Evolutionary conservation across 2,888 invertebrate species (phyloP), one percentile per base, ranked within the genome.

Genomic region (Reticulitermes lucifugus): DNA sequence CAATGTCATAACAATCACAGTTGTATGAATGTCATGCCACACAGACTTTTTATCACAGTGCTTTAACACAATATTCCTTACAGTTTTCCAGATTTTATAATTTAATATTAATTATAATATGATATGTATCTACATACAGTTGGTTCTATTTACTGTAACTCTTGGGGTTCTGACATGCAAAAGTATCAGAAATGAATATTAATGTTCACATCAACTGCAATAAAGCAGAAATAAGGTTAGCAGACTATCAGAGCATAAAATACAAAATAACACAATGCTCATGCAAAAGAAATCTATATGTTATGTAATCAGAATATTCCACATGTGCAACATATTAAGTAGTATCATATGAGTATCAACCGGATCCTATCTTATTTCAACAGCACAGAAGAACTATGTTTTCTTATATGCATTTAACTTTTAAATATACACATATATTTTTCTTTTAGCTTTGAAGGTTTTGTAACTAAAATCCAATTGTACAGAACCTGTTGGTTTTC

Each of bases 401-500:
- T 55, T 5, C 14, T 65, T 65, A 65, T 65, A 65, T 65, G 65
- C 65, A 65, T 65, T 65, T 35, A 12, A 46, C 2, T 46, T 25
- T 65, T n/a, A 55, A 18, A 55, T 55, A 55, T 14, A 55, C 14
- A 51, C 14, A n/a, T 60, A 60, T 75, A 43, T 22, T 77, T 46
- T 75, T 46, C 46, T 46, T 46, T 46, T 1, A 73, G 14, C 35
- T 73, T 21, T 18, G 12, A 73, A 73, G 43, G 41, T 35, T 73
- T 21, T 77, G 46, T n/a, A 46, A 77, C 77, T 51, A 77, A 77
- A 46, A 77, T 46, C 77, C 77, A 77, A 46, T 41, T 77, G 71
- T 84, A 84, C 80, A 84, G 80, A 84, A 84, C 84, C 84, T 84
- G 84, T 60, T 77, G 60, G n/a, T 83, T 65, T 65, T 81, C 81